A percentile compares a stretch with the other conserved stretches of the same genome.
These are phyloP conservation scores for Apodemia duryi DNA, from an alignment of 2,888 invertebrate genomes.

Conservation along the genomic window DNA sequence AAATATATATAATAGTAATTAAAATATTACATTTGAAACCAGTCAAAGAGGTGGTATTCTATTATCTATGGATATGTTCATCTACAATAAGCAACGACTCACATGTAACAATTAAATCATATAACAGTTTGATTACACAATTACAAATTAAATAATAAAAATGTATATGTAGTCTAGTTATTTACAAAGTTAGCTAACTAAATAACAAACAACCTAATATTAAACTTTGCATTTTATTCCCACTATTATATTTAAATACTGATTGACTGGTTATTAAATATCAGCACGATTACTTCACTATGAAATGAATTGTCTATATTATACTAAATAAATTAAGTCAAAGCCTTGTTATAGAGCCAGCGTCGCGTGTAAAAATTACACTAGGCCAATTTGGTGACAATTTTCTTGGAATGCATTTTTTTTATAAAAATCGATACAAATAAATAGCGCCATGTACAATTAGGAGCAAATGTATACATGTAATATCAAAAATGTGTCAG, in stretches of 20 bases:
- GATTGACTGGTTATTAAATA: constrained; percentile 51
- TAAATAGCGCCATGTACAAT: constrained; percentile 21
- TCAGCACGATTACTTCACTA: constrained; percentile 43
- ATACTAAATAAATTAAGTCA: constrained; percentile 40
- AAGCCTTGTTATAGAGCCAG: constrained; percentile 30
- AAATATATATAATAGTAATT: constrained; percentile 5
- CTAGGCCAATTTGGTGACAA: constrained; percentile 31
- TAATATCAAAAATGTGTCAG: constrained; percentile 12
- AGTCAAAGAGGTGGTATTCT: constrained; percentile 26
- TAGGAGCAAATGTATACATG: constrained; percentile 13
- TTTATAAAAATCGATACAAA: constrained; percentile 32
- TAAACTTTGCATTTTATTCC: constrained; percentile 49
- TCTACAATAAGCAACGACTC: constrained; percentile 69
- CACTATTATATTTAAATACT: constrained; percentile 66
- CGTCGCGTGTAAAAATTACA: constrained; percentile 18
- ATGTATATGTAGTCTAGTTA: constrained; percentile 73
- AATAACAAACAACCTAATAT: constrained; percentile 75
- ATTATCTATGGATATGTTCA: constrained; percentile 63
- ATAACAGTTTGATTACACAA: constrained; percentile 78
- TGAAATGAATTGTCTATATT: constrained; percentile 33
- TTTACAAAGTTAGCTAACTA: constrained; percentile 79
- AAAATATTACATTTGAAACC: constrained; percentile 11
- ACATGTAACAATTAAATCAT: constrained; percentile 77
- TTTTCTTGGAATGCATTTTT: constrained; percentile 64
- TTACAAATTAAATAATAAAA: constrained; percentile 76